Evolutionary conservation across 1,140 invertebrate genomes (phyloP).

Genomic region (Bombyx mandarina): DNA sequence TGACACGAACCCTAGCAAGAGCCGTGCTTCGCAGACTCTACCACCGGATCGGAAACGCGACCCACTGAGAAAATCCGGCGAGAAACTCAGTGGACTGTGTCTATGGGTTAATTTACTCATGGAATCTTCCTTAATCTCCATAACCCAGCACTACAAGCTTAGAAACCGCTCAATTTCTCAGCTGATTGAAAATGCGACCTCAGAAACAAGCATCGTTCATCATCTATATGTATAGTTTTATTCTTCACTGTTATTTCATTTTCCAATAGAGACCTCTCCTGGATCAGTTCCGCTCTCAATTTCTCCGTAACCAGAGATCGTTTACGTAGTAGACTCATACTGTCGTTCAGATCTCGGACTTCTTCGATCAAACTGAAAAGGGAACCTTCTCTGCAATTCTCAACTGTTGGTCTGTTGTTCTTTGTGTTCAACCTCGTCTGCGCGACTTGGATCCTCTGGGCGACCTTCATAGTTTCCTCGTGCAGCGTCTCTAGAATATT

Average conservation of each 20-base stretch:
- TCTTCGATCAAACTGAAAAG: constrained; percentile 79
- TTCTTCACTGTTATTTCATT: constrained; percentile 80
- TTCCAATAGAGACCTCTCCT: constrained; percentile 74
- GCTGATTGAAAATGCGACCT: constrained; percentile 78
- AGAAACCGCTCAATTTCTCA: constrained; percentile 73
- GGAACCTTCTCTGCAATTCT: constrained; percentile 79
- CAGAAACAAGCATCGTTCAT: constrained; percentile 75
- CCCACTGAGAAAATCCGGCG: too few species aligned
- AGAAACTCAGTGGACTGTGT: too few species aligned
- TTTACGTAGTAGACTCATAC: constrained; percentile 72
- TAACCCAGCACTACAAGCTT: not conserved
- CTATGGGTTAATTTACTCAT: too few species aligned
- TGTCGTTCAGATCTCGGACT: constrained; percentile 75
- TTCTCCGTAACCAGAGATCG: constrained; percentile 75
- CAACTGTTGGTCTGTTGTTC: constrained; percentile 74
- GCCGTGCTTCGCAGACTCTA: too few species aligned
- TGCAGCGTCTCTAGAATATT: constrained; percentile 76
- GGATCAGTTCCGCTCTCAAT: constrained; percentile 73
- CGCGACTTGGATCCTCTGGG: constrained; percentile 79
- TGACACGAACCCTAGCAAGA: too few species aligned
- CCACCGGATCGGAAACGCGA: too few species aligned
- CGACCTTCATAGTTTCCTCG: constrained; percentile 74
- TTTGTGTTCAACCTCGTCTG: constrained; percentile 82
- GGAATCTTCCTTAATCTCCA: too few species aligned
- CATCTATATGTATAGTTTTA: constrained; percentile 78